These are phyloP conservation scores for Pollenia angustigena DNA, from an alignment of 2,888 invertebrate genomes.

Conservation along the genomic window DNA sequence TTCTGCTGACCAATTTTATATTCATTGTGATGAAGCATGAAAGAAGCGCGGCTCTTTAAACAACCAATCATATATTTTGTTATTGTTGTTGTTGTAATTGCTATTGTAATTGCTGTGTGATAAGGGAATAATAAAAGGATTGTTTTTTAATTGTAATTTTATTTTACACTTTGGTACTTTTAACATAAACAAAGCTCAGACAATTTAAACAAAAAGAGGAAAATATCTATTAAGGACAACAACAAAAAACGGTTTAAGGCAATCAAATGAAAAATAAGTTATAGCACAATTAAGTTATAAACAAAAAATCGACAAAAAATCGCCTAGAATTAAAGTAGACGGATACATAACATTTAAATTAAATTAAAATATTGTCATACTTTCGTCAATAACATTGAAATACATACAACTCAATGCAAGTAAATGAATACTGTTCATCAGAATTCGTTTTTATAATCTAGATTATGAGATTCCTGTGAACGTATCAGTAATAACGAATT, in stretches of 20 bases:
- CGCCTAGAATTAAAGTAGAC: neutral
- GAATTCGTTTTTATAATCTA: no score
- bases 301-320: neutral
- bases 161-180: conserved; percentile 71
- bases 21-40: conserved; percentile 35
- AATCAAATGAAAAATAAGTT: neutral
- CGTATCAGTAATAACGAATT: no score
- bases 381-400: no score
- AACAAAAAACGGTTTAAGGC: conserved; percentile 13
- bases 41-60: conserved; percentile 41
- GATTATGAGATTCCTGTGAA: no score
- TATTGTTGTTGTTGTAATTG: conserved; percentile 20
- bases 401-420: no score
- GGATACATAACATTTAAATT: neutral
- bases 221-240: conserved; percentile 20
- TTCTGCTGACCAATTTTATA: conserved; percentile 63
- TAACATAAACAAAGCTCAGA: conserved; percentile 55
- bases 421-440: no score
- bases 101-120: conserved; percentile 55
- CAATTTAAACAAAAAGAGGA: conserved; percentile 8
- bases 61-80: conserved; percentile 58
- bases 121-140: conserved; percentile 73
- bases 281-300: neutral
- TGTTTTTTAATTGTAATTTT: conserved; percentile 73
- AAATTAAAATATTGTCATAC: no score